Percentiles rank a stretch among this genome's conserved stretches.
Conservation (phyloP, 2,888 invertebrate species). For the Pristionchus exspectatus region DNA sequence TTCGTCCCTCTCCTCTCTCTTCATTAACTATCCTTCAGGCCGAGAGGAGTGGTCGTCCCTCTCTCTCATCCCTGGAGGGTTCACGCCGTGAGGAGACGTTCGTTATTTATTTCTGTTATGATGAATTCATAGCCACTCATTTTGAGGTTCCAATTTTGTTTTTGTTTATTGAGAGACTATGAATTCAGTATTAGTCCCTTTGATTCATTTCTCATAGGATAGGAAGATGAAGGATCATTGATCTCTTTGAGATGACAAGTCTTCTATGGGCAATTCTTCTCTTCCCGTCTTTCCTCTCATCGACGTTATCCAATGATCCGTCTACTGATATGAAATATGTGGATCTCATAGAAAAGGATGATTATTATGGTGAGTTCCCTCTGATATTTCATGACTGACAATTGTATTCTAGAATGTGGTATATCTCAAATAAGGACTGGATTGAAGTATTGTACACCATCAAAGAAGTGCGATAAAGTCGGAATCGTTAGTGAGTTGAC, state of each 20-base stretch:
- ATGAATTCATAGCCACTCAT: too few species aligned
- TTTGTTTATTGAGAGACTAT: too few species aligned
- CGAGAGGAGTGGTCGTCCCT: background rate
- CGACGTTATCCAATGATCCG: background rate
- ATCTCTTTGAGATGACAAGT: background rate
- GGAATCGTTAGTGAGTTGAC: background rate
- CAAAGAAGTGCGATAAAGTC: background rate
- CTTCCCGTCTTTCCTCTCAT: background rate
- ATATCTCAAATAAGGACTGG: background rate
- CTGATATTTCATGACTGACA: background rate
- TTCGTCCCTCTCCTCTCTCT: background rate
- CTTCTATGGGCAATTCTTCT: background rate
- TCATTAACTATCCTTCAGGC: background rate
- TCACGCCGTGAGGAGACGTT: background rate
- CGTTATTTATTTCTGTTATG: constrained; percentile 8
- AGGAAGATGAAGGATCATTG: background rate
- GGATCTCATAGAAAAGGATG: background rate
- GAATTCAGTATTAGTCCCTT: background rate
- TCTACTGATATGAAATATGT: background rate
- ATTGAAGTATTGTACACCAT: background rate
- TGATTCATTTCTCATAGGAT: background rate
- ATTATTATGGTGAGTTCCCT: constrained; percentile 2
- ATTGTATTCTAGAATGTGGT: background rate
- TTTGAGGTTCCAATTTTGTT: too few species aligned
- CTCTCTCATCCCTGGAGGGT: background rate